phyloP scores from a whole-genome alignment of 2,113 vertebrate species.

The Maccullochella peelii region DNA sequence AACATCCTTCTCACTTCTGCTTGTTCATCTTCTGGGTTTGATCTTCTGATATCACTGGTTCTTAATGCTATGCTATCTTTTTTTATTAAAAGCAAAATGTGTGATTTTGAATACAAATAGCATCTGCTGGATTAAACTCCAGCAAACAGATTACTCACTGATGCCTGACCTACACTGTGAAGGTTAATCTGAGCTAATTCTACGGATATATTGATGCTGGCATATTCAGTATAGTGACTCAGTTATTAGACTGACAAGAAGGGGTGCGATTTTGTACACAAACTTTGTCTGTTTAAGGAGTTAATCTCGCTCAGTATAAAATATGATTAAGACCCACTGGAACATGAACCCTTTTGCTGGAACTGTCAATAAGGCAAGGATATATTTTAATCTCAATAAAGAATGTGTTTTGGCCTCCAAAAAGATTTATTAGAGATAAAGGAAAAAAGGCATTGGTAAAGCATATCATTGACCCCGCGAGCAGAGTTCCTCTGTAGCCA shows the following conservation, averaged over 20 bases:
- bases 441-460: slow-evolving; percentile 32
- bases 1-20: background rate
- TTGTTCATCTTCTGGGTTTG: background rate
- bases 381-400: slow-evolving; percentile 34
- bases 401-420: slow-evolving; percentile 22
- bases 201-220: background rate
- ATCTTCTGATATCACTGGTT: background rate
- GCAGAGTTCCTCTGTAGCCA: slow-evolving; percentile 48
- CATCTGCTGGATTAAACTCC: background rate
- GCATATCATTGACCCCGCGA: slow-evolving; percentile 49
- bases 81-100: background rate
- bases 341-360: slow-evolving; percentile 30
- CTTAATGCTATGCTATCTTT: background rate
- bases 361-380: slow-evolving; percentile 19
- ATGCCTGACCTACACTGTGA: background rate
- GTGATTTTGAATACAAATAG: background rate
- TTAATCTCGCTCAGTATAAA: background rate
- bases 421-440: slow-evolving; percentile 38
- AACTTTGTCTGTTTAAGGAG: background rate
- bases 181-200: background rate
- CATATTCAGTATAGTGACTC: background rate
- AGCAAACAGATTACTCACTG: background rate
- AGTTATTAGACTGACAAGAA: background rate
- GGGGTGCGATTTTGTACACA: background rate
- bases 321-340: background rate